A percentile compares a stretch with the other conserved stretches of the same genome.
Conservation (phyloP, 2,888 invertebrate species). For the Agrochola macilenta region DNA sequence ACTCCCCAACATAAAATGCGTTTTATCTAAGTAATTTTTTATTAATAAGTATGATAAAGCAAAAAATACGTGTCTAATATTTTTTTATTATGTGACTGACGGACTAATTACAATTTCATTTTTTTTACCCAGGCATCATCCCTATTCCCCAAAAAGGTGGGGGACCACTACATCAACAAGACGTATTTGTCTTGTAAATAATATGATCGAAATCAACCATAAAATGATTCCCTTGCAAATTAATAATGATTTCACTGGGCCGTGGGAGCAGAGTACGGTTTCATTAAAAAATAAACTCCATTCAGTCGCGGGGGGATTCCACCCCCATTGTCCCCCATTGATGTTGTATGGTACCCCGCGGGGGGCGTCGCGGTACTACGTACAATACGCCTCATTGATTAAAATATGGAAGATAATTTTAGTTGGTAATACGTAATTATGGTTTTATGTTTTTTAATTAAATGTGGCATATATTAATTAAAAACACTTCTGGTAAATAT, state of each 20-base stretch:
- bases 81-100: no score
- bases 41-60: no score
- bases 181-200: not conserved
- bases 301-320: conserved; percentile 41
- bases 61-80: no score
- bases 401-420: conserved; percentile 27
- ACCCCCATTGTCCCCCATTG: conserved; percentile 41
- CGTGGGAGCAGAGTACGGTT: conserved; percentile 31
- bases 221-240: not conserved
- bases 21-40: no score
- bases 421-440: not conserved
- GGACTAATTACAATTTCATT: no score
- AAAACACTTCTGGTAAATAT: no score
- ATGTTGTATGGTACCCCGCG: conserved; percentile 15
- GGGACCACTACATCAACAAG: not conserved
- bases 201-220: not conserved
- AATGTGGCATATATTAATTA: no score
- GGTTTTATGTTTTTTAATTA: not conserved
- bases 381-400: conserved; percentile 32
- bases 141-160: no score
- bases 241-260: conserved; percentile 20
- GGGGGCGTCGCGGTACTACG: conserved; percentile 19
- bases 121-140: no score
- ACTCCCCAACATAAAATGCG: no score
- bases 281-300: conserved; percentile 57